Evolutionary conservation across 2,113 vertebrate genomes (phyloP), one percentile per base, ranked within the genome.

Genomic region (Micronycteris hirsuta): DNA sequence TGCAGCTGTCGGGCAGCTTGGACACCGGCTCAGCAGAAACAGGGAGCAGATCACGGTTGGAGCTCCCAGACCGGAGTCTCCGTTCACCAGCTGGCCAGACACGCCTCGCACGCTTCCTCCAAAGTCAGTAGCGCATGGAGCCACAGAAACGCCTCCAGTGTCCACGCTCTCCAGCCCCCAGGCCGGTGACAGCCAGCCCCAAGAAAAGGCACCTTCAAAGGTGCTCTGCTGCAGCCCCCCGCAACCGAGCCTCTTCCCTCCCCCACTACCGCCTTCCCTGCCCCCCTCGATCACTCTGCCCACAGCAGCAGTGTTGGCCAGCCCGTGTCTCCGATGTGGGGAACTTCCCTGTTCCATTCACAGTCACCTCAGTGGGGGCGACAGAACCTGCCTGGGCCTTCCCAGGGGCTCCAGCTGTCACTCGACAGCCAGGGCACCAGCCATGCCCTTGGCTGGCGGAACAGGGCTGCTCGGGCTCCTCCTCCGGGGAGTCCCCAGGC

Each of bases 21-120:
- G 12, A 11, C 0, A 6, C 8, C 13, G 3, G 5, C 28, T 45
- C 47, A 1, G 0, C 0, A 5, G 0, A 0, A 5, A 24, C 28
- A 22, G 41, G 41, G 58, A 45, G 78, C 19, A 38, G 3, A 7
- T 1, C 0, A 2, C 0, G 33, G 36, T 0, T 3, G n/a, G 38
- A 36, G 33, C 7, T 2, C 47, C 54, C 22, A 54, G 24, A n/a
- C 3, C 0, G 70, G 58, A 26, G 11, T 58, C 87, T 65, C n/a
- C 8, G 12, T 3, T 24, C 2, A 17, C 5, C 63, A 68, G 56
- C 19, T 19, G 56, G 67, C 17, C 24, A 24, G 13, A 15, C 20
- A 47, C 0, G 17, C 36, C 73, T 14, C 17, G 1, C 15, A 17
- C 10, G 3, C 63, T 3, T 22, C n/a, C 9, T 2, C 33, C 26